Evolutionary conservation across 1,140 invertebrate species (phyloP), one percentile per base, ranked within the genome.

Genomic region (Pseudomyrmex cubaensis): DNA sequence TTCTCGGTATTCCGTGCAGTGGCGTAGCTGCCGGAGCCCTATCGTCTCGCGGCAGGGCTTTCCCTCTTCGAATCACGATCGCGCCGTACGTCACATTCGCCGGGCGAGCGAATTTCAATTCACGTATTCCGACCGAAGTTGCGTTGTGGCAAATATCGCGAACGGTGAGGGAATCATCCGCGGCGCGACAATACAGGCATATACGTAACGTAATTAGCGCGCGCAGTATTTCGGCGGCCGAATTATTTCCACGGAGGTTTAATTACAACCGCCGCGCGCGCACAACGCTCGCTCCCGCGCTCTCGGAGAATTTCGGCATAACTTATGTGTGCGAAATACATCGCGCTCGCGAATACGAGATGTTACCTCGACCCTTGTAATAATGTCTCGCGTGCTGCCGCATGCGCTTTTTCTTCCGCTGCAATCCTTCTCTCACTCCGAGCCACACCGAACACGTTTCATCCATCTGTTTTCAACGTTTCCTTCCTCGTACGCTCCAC

Each of bases 1-100:
- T 20, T 59, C 87, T 89, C 85, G 86, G 82, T 84, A 90, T 90
- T 89, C 77, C 73, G 44, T 64, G 44, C 57, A 69, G 69, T 52
- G 70, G 20, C 44, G 61, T 59, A 54, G 22, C 75, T 80, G 35
- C 35, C 22, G 50, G 44, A 64, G 20, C 57, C 57, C 80, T 54
- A 63, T 35, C 48, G 57, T 64, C 67, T 35, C 35, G 35, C 35
- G 35, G 46, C 64, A 17, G 66, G 54, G 35, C n/a, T 35, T 35
- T 50, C 20, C 54, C 66, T 48, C 76, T 72, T 61, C 25, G 66
- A 61, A 80, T 78, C 66, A 78, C 10, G 64, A 46, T 80, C 66
- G 66, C n/a, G 15, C 22, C 66, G 44, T 80, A 72, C 76, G n/a
- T 72, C 56, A 59, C 20, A 22, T 61, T 15, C 20, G 54, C 20